A percentile compares a stretch with the other conserved stretches of the same genome.
Evolutionary conservation across 2,113 vertebrate species (phyloP).

Genomic region (Mystacornis crossleyi): DNA sequence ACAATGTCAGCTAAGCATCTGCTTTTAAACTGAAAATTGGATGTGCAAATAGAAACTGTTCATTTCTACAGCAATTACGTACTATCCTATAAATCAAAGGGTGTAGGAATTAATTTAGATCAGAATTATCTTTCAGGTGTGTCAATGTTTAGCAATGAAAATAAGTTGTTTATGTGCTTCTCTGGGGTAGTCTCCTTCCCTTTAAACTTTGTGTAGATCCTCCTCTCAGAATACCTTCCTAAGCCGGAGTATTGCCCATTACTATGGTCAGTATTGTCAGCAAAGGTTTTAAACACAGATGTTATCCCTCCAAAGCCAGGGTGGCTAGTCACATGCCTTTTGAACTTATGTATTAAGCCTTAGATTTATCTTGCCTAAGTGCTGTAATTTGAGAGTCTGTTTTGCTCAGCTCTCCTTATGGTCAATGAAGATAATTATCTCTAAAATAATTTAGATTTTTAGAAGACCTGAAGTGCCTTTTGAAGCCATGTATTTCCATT

Average conservation of each 20-base stretch:
- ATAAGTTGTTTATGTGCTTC: neutral
- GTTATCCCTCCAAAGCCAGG: neutral
- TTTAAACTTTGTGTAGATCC: neutral
- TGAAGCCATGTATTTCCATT: neutral
- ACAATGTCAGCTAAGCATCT: neutral
- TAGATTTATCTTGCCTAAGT: constrained; percentile 2
- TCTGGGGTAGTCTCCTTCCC: neutral
- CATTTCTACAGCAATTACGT: neutral
- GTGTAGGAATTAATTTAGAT: neutral
- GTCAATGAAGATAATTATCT: constrained; percentile 17
- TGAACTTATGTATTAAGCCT: neutral
- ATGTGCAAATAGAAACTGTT: neutral
- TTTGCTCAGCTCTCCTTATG: constrained; percentile 1
- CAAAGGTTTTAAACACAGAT: neutral
- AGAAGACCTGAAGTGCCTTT: neutral
- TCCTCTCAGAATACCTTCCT: neutral
- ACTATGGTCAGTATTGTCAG: neutral
- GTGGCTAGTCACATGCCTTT: constrained; percentile 22
- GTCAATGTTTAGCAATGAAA: neutral
- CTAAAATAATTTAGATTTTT: constrained; percentile 7
- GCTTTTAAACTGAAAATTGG: constrained; percentile 15
- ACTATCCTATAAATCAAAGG: neutral
- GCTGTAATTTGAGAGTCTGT: constrained; percentile 43
- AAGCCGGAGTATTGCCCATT: neutral
- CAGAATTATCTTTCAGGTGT: neutral